Conservation (phyloP, 2,113 vertebrate species). For the Rissa tridactyla region DNA sequence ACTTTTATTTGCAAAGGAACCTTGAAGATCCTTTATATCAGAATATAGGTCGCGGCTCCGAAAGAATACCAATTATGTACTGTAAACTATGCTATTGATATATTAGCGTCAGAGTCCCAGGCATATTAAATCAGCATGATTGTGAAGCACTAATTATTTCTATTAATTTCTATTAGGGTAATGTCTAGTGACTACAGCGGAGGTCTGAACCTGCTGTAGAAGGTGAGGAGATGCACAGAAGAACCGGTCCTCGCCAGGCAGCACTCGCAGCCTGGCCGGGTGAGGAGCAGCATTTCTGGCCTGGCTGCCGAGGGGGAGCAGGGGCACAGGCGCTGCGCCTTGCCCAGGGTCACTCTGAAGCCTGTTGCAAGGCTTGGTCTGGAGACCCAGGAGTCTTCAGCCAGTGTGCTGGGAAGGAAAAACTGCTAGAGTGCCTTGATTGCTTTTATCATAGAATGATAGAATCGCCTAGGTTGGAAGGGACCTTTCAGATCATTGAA, state of each 20-base stretch:
- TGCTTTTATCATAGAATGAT: not conserved
- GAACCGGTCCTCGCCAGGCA: fast-evolving
- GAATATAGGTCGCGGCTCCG: not conserved
- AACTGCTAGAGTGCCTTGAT: fast-evolving
- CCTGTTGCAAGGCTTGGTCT: not conserved
- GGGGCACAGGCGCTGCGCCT: not conserved
- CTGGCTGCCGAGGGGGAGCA: not conserved
- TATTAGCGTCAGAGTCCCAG: not conserved
- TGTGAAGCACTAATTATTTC: constrained; percentile 11
- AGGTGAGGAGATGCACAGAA: not conserved
- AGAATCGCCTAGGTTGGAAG: not conserved
- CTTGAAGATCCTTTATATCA: not conserved
- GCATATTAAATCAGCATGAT: not conserved
- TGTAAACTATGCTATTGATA: not conserved
- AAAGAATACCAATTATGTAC: not conserved
- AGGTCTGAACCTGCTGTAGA: not conserved
- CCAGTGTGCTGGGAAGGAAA: fast-evolving
- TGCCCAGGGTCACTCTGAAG: not conserved
- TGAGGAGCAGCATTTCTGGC: not conserved
- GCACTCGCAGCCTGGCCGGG: fast-evolving
- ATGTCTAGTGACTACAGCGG: not conserved
- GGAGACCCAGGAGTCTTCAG: not conserved
- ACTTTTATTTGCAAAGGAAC: constrained; percentile 38
- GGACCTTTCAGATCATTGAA: not conserved
- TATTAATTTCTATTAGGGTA: not conserved